These are phyloP conservation scores for Eciton burchellii DNA, from an alignment of 1,140 invertebrate species.

Conservation along the genomic window DNA sequence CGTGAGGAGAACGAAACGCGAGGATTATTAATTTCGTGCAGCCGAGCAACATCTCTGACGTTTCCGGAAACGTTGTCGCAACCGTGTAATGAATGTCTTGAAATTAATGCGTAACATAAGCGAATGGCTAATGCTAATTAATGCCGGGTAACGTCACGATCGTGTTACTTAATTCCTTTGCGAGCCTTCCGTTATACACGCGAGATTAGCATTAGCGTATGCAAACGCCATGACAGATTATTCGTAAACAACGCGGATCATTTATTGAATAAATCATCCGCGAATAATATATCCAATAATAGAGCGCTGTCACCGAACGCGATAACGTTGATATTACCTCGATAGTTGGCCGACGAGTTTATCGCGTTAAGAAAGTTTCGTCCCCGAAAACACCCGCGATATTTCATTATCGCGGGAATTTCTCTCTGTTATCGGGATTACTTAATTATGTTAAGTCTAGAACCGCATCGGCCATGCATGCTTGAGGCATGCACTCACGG, in stretches of 20 bases:
- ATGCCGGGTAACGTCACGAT: neutral
- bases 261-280: neutral
- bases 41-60: neutral
- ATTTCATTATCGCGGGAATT: conserved; percentile 16
- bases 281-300: neutral
- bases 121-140: neutral
- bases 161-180: conserved; percentile 9
- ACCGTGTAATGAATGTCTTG: neutral
- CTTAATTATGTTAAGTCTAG: conserved; percentile 48
- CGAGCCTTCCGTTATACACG: neutral
- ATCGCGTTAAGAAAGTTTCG: neutral
- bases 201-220: conserved; percentile 1
- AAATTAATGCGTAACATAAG: neutral
- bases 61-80: neutral
- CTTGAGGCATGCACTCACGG: conserved; percentile 63
- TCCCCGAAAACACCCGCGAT: neutral
- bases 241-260: conserved; percentile 8
- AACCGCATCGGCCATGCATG: conserved; percentile 31
- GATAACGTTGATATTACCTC: neutral
- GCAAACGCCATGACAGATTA: neutral
- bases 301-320: neutral
- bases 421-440: neutral
- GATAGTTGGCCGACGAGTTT: neutral
- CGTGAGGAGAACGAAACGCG: neutral
- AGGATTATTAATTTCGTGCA: neutral